Evolutionary conservation across 2,888 invertebrate genomes (phyloP), one percentile per base, ranked within the genome.

Genomic region (Dendrolimus pini): DNA sequence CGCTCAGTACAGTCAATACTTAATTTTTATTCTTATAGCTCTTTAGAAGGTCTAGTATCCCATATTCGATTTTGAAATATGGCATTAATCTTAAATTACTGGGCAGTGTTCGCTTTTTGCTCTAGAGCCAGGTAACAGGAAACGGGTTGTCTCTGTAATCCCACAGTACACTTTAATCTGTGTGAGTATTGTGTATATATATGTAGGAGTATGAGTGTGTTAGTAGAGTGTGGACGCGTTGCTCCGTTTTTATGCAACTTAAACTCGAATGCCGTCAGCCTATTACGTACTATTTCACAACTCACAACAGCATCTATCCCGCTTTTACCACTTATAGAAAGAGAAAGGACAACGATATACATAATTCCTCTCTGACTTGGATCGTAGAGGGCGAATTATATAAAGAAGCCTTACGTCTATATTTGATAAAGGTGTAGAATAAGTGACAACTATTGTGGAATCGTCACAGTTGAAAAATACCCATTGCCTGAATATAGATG

Each of bases 131-230:
- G 88, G 89, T 89, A 88, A 87, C 85, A 87, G 86, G 87, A 87
- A 89, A 89, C 88, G 85, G 85, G 89, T 88, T 87, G 85, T 78
- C 81, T 80, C 78, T 81, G 82, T 88, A 86, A 88, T 87, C 88
- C 82, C 80, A 75, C 70, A 71, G 62, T 75, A 47, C 47, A 47
- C 12, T 47, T 47, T 47, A 61, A 68, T 77, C 79, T 80, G 80
- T 79, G 78, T 72, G 79, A 78, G 72, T 70, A 77, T 77, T 77
- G 75, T 77, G 78, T 84, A 82, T 84, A 82, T 84, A 84, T 77
- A 78, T 66, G 72, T 74, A 70, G 72, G 75, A 74, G 71, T 77
- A 78, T 72, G 73, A 75, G 78, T 78, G 70, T 69, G 68, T 69
- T 77, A 74, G 73, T 30, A 30, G 3, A 30, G 30, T 30, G 30